phyloP scores from a whole-genome alignment of 2,888 invertebrate species.

The Tuberolachnus salignus region DNA sequence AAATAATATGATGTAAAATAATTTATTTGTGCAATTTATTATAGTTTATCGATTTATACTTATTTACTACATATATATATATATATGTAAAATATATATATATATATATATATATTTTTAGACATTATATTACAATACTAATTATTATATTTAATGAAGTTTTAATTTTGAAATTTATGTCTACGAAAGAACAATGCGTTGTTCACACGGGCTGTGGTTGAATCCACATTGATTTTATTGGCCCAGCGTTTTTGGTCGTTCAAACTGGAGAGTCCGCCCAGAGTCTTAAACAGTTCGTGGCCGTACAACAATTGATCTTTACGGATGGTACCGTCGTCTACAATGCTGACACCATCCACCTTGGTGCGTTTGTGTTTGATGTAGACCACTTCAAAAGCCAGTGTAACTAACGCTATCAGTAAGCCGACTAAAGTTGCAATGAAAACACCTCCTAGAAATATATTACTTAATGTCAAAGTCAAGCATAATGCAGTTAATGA shows the following conservation, averaged over 20 bases:
- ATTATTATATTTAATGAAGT: too few relatives aligned
- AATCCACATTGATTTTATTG: slow-evolving; percentile 27
- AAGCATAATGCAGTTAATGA: too few relatives aligned
- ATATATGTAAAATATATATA: slow-evolving; percentile 14
- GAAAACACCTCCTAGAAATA: slow-evolving; percentile 78
- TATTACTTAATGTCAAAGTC: slow-evolving; percentile 9
- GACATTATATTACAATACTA: slow-evolving; percentile 1
- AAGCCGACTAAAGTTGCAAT: slow-evolving; percentile 87
- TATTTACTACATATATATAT: slow-evolving; percentile 21
- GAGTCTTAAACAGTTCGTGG: slow-evolving; percentile 29
- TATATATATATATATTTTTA: slow-evolving; percentile 24
- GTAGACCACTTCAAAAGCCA: slow-evolving; percentile 81
- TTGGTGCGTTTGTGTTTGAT: slow-evolving; percentile 63
- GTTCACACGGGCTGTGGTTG: slow-evolving; percentile 27
- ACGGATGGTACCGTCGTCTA: not conserved
- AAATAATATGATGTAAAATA: slow-evolving; percentile 37
- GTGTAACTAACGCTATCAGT: slow-evolving; percentile 81
- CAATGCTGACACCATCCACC: not conserved
- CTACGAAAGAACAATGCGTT: slow-evolving; percentile 50
- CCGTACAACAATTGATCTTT: slow-evolving; percentile 35
- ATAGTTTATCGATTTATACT: slow-evolving; percentile 26
- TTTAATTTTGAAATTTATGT: slow-evolving; percentile 49
- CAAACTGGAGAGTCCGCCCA: not conserved
- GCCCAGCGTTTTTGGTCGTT: slow-evolving; percentile 37
- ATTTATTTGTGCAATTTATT: slow-evolving; percentile 17